Conservation (phyloP, 2,888 invertebrate genomes). For the Diadegma fenestrale region DNA sequence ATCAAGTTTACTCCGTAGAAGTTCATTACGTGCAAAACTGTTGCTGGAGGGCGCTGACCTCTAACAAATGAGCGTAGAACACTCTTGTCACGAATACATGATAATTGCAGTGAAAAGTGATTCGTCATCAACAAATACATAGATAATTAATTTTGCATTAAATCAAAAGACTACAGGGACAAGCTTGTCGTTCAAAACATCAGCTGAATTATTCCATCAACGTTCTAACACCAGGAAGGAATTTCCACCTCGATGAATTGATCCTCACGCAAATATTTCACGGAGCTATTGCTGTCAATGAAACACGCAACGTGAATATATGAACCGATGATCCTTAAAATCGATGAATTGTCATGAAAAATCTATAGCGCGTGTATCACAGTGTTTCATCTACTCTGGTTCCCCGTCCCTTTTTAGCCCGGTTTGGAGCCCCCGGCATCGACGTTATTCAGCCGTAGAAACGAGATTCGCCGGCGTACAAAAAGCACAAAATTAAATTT, state of each 20-base stretch:
- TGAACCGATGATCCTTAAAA: conserved; percentile 54
- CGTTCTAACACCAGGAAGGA: background rate
- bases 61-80: background rate
- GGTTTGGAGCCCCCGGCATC: conserved; percentile 59
- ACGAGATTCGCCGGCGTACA: conserved; percentile 82
- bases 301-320: conserved; percentile 32
- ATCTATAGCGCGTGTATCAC: conserved; percentile 29
- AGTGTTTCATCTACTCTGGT: conserved; percentile 27
- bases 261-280: conserved; percentile 6
- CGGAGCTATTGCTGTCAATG: conserved; percentile 26
- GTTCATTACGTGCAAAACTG: conserved; percentile 37
- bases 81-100: background rate
- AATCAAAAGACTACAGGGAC: background rate
- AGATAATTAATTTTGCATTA: background rate
- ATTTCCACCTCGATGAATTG: conserved; percentile 24
- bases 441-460: conserved; percentile 70
- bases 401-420: conserved; percentile 36
- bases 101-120: background rate
- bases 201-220: conserved; percentile 7
- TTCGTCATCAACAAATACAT: background rate
- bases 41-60: too few species aligned
- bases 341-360: conserved; percentile 46
- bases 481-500: conserved; percentile 85
- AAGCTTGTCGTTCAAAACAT: background rate
- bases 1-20: conserved; percentile 77